Percentiles rank a stretch among this genome's conserved stretches.
Evolutionary conservation across 23 tunicate genomes (phyloP).

Genomic region (Trididemnum miniatum): DNA sequence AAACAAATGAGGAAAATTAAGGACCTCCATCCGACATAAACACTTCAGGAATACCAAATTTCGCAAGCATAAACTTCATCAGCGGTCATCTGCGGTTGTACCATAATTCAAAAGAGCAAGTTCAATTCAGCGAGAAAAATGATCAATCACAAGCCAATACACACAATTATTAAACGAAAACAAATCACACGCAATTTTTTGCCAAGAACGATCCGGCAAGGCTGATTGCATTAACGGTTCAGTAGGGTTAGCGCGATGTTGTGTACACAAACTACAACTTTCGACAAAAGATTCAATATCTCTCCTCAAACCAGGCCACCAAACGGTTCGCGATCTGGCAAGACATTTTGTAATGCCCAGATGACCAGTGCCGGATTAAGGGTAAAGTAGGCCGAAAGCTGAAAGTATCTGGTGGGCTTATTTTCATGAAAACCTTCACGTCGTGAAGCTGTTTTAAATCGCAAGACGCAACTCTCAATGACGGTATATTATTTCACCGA

Average conservation of each 20-base stretch:
- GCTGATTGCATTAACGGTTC: neutral
- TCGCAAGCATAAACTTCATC: neutral
- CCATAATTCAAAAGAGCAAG: neutral
- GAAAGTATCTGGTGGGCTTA: too few species aligned
- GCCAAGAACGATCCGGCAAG: neutral
- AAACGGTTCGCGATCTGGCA: too few species aligned
- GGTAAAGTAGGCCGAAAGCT: too few species aligned
- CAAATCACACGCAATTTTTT: neutral
- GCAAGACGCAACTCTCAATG: too few species aligned
- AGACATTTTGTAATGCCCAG: too few species aligned
- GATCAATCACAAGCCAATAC: neutral
- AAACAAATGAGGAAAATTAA: neutral
- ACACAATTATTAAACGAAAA: neutral
- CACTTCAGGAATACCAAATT: neutral
- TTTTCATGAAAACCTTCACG: too few species aligned
- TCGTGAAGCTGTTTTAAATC: too few species aligned
- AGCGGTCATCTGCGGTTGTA: neutral
- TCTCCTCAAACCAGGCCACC: neutral
- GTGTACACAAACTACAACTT: neutral
- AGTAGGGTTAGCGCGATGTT: neutral
- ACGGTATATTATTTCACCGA: too few species aligned
- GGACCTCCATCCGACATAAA: neutral
- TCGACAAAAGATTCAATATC: neutral
- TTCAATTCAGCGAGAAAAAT: neutral
- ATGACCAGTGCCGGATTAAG: too few species aligned